A percentile compares a stretch with the other conserved stretches of the same genome.
These are phyloP conservation scores for Pomatorhinus ruficollis DNA, from an alignment of 2,113 vertebrate species.

Conservation along the genomic window DNA sequence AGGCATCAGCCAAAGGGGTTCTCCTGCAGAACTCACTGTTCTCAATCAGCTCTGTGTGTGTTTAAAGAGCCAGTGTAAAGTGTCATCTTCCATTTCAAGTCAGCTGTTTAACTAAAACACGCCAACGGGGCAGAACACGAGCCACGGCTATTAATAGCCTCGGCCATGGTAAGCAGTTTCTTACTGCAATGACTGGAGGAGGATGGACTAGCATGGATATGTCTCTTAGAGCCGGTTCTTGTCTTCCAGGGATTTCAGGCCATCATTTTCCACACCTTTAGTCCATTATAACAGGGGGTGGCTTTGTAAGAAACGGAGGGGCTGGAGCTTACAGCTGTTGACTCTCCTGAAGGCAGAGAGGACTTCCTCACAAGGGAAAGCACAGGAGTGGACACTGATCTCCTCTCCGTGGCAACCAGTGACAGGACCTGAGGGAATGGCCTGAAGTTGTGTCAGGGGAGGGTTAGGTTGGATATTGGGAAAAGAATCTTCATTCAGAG, in stretches of 20 bases:
- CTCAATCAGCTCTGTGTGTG: neutral
- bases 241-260: neutral
- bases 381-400: neutral
- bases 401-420: no score
- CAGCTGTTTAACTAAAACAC: slow-evolving; percentile 51
- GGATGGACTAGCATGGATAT: neutral
- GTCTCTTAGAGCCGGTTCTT: neutral
- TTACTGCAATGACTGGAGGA: neutral
- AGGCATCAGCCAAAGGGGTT: neutral
- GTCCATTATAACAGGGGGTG: neutral
- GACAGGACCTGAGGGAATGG: neutral
- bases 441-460: neutral
- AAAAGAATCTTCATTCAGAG: neutral
- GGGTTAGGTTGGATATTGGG: neutral
- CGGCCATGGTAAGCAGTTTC: slow-evolving; percentile 22
- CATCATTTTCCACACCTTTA: neutral
- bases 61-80: slow-evolving; percentile 21
- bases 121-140: neutral
- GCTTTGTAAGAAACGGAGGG: neutral
- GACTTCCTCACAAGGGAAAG: neutral
- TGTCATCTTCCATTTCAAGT: slow-evolving; percentile 43
- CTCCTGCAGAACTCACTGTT: neutral
- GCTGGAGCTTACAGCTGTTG: neutral
- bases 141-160: slow-evolving; percentile 40
- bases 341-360: neutral